phyloP scores from a whole-genome alignment of 2,888 invertebrate genomes.

The Pyrochroa serraticornis region DNA sequence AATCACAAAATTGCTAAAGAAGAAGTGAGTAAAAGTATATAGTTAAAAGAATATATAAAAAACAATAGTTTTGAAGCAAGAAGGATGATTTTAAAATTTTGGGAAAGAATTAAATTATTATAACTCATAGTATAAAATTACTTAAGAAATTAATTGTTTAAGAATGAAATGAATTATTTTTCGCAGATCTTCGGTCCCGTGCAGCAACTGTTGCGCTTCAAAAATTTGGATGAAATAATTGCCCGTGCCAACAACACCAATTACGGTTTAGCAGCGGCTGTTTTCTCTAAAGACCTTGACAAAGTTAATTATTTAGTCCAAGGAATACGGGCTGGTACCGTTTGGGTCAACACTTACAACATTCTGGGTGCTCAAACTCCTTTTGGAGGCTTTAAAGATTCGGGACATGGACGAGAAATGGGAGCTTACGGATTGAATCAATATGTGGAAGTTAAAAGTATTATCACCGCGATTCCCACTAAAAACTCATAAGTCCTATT shows the following conservation, averaged over 20 bases:
- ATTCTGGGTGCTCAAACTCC: constrained; percentile 81
- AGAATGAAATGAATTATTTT: too few species aligned
- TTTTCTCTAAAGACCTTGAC: constrained; percentile 91
- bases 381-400: constrained; percentile 97
- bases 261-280: constrained; percentile 94
- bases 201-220: constrained; percentile 90
- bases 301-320: constrained; percentile 83
- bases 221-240: constrained; percentile 82
- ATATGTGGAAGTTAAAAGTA: constrained; percentile 3
- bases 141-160: neutral
- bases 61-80: too few species aligned
- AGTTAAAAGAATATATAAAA: too few species aligned
- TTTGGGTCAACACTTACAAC: constrained; percentile 96
- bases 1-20: constrained; percentile 83
- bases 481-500: constrained; percentile 3
- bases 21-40: constrained; percentile 72
- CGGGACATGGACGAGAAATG: constrained; percentile 92
- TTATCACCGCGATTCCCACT: neutral
- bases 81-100: too few species aligned
- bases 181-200: constrained; percentile 93
- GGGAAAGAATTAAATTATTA: too few species aligned
- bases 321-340: constrained; percentile 77
- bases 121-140: too few species aligned
- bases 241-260: constrained; percentile 85
- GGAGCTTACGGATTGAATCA: constrained; percentile 1